Base-by-base conservation (phyloP, 2,888 invertebrate species). In the Microplitis manilae region DNA sequence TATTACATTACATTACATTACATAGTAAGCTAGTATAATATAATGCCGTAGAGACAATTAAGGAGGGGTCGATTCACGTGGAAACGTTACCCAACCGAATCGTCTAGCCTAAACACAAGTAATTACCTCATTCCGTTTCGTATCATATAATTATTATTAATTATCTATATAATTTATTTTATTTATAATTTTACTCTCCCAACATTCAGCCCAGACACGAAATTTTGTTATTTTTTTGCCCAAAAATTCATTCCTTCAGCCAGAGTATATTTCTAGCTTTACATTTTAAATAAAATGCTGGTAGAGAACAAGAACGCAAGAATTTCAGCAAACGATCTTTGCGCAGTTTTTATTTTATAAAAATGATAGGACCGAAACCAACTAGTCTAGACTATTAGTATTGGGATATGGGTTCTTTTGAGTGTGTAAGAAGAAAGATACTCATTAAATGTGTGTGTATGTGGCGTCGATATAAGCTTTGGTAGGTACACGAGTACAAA, bases 91-190 rank as follows among this genome's bases (percentile, higher is more conserved):
- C 75, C 41, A 75, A 62, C 62, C 75, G 75, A 69, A 69, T 64
- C 75, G 69, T 73, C 67, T 79, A 50, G 78, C 73, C 73, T 77
- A 79, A 81, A 71, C 73, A 73, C 61, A 67, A 41, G 68, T 50
- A 61, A 76, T 79, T 73, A 75, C 76, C 70, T 79, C 72, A 59
- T 67, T 78, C 40, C 67, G 60, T 59, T 41, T 61, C 15, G 15
- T 70, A n/a, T 69, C n/a, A 60, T 61, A 38, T 72, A 17, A 38
- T 59, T 76, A 65, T 65, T 72, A 61, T 20, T 13, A 15, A 67
- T 72, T 17, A 72, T 72, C 71, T 67, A 61, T 67, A 71, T 64
- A 13, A 50, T 50, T 50, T 50, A 50, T 50, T 50, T 13, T 50
- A 13, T 50, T 50, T 30, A 30, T 30, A 30, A 50, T 50, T 50